These are phyloP conservation scores for Cataglyphis livida DNA, from an alignment of 2,888 invertebrate species.

Conservation along the genomic window DNA sequence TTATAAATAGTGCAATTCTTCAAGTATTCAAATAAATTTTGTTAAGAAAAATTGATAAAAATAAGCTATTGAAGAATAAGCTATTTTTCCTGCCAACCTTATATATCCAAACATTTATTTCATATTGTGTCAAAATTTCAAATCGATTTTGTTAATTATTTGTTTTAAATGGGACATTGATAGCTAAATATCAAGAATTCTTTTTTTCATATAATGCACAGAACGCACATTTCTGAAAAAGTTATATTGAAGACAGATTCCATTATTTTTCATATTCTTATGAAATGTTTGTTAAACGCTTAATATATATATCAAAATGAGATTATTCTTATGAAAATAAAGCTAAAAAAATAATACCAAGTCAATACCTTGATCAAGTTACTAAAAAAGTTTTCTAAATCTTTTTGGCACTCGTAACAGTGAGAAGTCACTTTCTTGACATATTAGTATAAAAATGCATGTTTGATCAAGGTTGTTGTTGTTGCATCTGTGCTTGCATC, in stretches of 20 bases:
- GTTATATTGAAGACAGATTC: neutral
- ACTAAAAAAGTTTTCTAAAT: conserved; percentile 42
- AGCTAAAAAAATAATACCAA: conserved; percentile 31
- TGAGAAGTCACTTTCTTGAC: conserved; percentile 54
- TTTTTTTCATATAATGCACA: neutral
- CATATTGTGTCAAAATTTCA: conserved; percentile 9
- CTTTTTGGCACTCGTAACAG: conserved; percentile 81
- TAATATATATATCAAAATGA: conserved; percentile 25
- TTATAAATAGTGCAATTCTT: neutral
- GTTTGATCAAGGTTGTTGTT: conserved; percentile 86
- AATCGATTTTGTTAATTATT: conserved; percentile 7
- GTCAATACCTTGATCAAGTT: conserved; percentile 9
- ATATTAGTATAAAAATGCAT: conserved; percentile 49
- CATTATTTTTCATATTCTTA: conserved; percentile 18
- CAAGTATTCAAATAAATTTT: neutral
- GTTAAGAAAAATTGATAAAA: neutral
- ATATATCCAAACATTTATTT: conserved; percentile 52
- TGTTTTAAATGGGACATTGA: neutral
- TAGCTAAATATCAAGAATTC: neutral
- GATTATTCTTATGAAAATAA: conserved; percentile 15
- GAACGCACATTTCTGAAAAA: conserved; percentile 8
- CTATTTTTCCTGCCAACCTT: conserved; percentile 15
- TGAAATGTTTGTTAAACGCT: conserved; percentile 18
- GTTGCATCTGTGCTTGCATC: conserved; percentile 98
- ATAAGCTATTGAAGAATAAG: neutral